Conservation (phyloP, 1,140 invertebrate species). For the Formica exsecta region DNA sequence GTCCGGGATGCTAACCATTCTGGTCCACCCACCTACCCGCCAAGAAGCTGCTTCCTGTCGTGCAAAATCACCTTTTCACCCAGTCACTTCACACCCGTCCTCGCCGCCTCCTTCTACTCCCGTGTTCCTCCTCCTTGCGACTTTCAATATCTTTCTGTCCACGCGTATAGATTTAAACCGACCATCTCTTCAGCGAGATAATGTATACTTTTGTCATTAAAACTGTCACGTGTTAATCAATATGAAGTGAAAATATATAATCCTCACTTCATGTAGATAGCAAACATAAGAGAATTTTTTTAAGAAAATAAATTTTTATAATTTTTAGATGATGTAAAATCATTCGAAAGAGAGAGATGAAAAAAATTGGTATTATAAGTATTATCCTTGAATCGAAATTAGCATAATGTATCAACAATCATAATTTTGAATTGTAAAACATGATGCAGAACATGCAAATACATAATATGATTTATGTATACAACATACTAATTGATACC, state of each 20-base stretch:
- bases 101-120: constrained; percentile 21
- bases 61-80: constrained; percentile 53
- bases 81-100: constrained; percentile 48
- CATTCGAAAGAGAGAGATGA: neutral
- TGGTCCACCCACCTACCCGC: constrained; percentile 52
- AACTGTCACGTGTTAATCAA: constrained; percentile 22
- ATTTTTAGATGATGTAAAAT: neutral
- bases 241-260: neutral
- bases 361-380: neutral
- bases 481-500: constrained; percentile 22
- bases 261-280: neutral
- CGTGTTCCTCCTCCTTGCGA: neutral
- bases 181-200: neutral
- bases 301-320: neutral
- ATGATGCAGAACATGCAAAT: neutral
- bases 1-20: constrained; percentile 47
- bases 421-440: constrained; percentile 27
- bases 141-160: constrained; percentile 40
- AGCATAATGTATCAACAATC: neutral
- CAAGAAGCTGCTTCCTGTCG: constrained; percentile 52
- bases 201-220: constrained; percentile 5
- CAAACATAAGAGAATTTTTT: neutral
- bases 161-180: constrained; percentile 39
- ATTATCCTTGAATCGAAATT: constrained; percentile 12
- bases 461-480: constrained; percentile 5